phyloP scores from a whole-genome alignment of 2,888 invertebrate genomes.

The Diaphora mendica region DNA sequence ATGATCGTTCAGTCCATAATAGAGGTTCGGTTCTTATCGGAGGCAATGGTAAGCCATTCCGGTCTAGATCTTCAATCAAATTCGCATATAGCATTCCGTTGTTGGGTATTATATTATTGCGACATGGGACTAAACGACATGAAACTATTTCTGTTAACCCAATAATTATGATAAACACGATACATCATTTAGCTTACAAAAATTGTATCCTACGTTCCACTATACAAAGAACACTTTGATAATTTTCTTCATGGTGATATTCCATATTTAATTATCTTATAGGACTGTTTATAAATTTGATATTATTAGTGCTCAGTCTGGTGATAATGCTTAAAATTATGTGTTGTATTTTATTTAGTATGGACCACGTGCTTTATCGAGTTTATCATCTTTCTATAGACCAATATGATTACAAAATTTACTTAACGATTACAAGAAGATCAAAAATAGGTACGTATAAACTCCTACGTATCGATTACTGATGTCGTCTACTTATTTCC shows the following conservation, averaged over 20 bases:
- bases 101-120: neutral
- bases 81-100: constrained; percentile 20
- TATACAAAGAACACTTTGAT: neutral
- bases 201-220: neutral
- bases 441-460: neutral
- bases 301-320: neutral
- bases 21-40: constrained; percentile 38
- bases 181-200: neutral
- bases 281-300: neutral
- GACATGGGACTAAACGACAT: neutral
- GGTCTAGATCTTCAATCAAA: constrained; percentile 26
- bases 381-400: neutral
- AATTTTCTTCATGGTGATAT: neutral
- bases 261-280: neutral
- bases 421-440: neutral
- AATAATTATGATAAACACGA: neutral
- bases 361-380: neutral
- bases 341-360: neutral
- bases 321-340: neutral
- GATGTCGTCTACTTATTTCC: neutral
- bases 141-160: neutral
- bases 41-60: constrained; percentile 24
- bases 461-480: neutral
- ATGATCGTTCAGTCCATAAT: constrained; percentile 30
- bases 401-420: neutral